Conservation (phyloP, 2,888 invertebrate species). For the Meteorus colon region DNA sequence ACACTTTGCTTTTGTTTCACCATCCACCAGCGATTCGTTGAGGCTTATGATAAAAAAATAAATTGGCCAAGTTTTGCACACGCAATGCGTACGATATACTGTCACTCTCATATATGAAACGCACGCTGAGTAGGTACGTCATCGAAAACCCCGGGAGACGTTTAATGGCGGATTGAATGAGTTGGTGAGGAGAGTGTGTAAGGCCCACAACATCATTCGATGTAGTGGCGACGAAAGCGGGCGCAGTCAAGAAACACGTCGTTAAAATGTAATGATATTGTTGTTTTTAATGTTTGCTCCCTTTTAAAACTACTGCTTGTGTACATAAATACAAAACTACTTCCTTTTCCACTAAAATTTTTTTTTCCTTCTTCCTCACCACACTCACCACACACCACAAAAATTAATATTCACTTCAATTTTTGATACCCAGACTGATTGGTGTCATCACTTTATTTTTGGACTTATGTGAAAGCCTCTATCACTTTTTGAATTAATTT, state of each 20-base stretch:
- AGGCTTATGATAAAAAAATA: not conserved
- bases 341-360: no score
- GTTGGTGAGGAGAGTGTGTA: not conserved
- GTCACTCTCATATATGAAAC: not conserved
- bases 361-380: no score
- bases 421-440: no score
- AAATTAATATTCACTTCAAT: no score
- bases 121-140: not conserved
- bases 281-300: slow-evolving; percentile 68
- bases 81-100: not conserved
- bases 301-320: not conserved
- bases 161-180: slow-evolving; percentile 7
- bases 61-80: slow-evolving; percentile 1
- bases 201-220: not conserved
- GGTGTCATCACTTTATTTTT: no score
- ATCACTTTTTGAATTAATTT: no score
- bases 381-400: no score
- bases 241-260: slow-evolving; percentile 61
- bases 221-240: not conserved
- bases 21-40: not conserved
- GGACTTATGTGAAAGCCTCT: no score
- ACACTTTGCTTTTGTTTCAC: not conserved
- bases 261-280: slow-evolving; percentile 71
- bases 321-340: no score
- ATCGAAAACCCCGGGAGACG: slow-evolving; percentile 3